phyloP scores from a whole-genome alignment of 2,888 invertebrate species.

The Mythimna loreyi region DNA sequence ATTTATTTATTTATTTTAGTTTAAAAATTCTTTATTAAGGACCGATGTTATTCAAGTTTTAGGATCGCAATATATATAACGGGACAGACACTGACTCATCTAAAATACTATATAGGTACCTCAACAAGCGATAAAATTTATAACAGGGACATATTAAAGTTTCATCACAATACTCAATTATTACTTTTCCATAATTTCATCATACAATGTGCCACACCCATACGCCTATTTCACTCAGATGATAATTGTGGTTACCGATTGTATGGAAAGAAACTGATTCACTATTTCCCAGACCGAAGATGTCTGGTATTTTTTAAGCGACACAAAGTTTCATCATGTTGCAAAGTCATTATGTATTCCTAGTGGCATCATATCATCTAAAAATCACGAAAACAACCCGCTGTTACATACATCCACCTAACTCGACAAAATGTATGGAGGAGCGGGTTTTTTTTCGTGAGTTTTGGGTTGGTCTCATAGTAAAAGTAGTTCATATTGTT shows the following conservation, averaged over 20 bases:
- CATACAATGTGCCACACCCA: not conserved
- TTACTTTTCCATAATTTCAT: not conserved
- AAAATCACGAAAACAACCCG: too few species aligned
- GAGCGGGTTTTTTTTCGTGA: too few species aligned
- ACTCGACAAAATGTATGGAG: too few species aligned
- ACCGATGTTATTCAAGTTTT: too few species aligned
- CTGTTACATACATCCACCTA: too few species aligned
- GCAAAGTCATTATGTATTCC: not conserved
- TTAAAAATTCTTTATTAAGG: too few species aligned
- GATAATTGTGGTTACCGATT: not conserved
- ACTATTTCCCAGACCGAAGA: too few species aligned
- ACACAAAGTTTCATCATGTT: not conserved
- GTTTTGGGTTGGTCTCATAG: too few species aligned
- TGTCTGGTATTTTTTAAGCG: not conserved
- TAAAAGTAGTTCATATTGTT: too few species aligned
- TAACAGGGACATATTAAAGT: not conserved
- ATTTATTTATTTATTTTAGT: too few species aligned
- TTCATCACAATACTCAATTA: not conserved
- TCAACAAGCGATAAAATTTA: not conserved
- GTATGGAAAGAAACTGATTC: too few species aligned
- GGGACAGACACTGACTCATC: not conserved
- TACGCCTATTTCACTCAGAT: not conserved
- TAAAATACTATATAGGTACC: not conserved
- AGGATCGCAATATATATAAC: too few species aligned
- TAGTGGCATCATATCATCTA: conserved; percentile 9